Evolutionary conservation across 2,888 invertebrate species (phyloP).

Genomic region (Osmoderma eremita): DNA sequence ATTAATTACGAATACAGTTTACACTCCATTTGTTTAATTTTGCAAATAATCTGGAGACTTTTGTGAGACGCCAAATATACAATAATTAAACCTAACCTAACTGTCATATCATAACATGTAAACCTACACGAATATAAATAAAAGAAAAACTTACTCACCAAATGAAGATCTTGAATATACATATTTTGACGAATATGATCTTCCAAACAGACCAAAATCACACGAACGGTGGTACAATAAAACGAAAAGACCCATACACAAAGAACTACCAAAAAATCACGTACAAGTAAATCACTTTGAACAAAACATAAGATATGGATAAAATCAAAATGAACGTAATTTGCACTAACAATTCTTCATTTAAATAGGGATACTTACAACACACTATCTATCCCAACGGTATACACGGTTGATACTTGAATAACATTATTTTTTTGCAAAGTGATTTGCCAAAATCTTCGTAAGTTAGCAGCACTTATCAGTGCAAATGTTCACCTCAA

Average conservation of each 20-base stretch:
- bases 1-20: neutral
- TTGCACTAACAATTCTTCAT: slow-evolving; percentile 26
- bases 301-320: slow-evolving; percentile 22
- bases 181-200: slow-evolving; percentile 33
- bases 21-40: neutral
- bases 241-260: slow-evolving; percentile 42
- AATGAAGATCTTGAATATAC: slow-evolving; percentile 32
- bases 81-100: slow-evolving; percentile 35
- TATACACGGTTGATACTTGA: slow-evolving; percentile 36
- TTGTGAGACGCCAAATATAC: slow-evolving; percentile 24
- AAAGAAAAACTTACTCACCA: slow-evolving; percentile 27
- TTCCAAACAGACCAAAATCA: slow-evolving; percentile 34
- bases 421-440: slow-evolving; percentile 38
- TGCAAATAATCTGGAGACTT: neutral
- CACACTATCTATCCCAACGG: slow-evolving; percentile 32
- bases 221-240: slow-evolving; percentile 29
- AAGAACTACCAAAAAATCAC: slow-evolving; percentile 41
- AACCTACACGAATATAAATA: slow-evolving; percentile 11
- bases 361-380: slow-evolving; percentile 33
- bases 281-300: slow-evolving; percentile 31
- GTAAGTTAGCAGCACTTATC: slow-evolving; percentile 41
- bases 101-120: slow-evolving; percentile 27
- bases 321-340: slow-evolving; percentile 14
- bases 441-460: slow-evolving; percentile 40
- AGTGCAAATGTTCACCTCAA: neutral